These are phyloP conservation scores for Aphrocallistes beatrix DNA, from an alignment of 37 sponge, comb jelly and placozoan species.

Conservation along the genomic window DNA sequence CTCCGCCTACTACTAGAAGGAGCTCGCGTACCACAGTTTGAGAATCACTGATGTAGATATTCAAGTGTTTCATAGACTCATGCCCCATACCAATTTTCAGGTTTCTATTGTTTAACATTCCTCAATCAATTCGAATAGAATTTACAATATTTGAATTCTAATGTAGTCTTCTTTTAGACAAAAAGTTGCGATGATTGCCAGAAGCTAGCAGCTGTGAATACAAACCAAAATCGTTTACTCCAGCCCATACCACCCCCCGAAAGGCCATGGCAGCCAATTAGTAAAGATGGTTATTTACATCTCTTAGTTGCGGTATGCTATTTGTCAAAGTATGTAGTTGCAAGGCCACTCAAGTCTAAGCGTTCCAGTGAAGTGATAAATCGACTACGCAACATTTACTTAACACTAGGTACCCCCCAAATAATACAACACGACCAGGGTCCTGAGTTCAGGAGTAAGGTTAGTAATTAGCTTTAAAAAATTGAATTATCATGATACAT, in stretches of 20 bases:
- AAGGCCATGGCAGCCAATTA: neutral
- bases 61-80: too few species aligned
- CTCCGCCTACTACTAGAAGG: too few species aligned
- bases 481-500: too few species aligned
- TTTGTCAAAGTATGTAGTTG: neutral
- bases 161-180: neutral
- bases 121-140: too few species aligned
- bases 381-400: neutral
- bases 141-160: too few species aligned
- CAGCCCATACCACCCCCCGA: neutral
- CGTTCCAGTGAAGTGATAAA: neutral
- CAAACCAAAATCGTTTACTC: slow-evolving; percentile 12
- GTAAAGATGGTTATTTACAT: neutral
- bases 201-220: neutral
- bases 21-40: too few species aligned
- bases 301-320: neutral
- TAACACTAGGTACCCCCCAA: neutral
- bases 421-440: neutral
- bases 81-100: too few species aligned
- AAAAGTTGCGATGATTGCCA: neutral
- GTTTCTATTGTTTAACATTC: too few species aligned
- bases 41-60: too few species aligned
- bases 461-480: neutral
- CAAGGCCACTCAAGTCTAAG: slow-evolving; percentile 18
- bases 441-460: neutral